These are phyloP conservation scores for Chloroceryle aenea DNA, from an alignment of 2,113 vertebrate genomes.

Conservation along the genomic window DNA sequence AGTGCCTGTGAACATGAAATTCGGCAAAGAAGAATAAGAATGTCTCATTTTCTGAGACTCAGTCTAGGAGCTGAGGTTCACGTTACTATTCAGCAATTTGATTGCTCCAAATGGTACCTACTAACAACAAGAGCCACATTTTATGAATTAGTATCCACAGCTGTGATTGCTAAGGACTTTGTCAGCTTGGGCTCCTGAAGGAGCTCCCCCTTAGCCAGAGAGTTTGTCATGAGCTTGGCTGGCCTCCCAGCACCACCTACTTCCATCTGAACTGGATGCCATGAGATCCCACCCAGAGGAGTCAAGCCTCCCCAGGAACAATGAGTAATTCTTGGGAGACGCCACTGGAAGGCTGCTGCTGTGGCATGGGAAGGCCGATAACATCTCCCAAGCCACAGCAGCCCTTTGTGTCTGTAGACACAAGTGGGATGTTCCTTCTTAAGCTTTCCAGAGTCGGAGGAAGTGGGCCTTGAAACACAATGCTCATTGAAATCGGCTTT, in stretches of 20 bases:
- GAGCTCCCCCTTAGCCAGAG: not conserved
- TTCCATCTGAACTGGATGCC: slow-evolving; percentile 74
- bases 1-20: not conserved
- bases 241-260: slow-evolving; percentile 76
- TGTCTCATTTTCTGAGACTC: not conserved
- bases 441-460: slow-evolving; percentile 75
- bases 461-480: slow-evolving; percentile 83
- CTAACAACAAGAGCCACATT: not conserved
- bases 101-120: not conserved
- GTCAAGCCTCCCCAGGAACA: slow-evolving; percentile 77
- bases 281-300: slow-evolving; percentile 81
- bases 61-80: not conserved
- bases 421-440: slow-evolving; percentile 84
- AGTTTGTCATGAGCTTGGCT: slow-evolving; percentile 70
- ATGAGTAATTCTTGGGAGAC: slow-evolving; percentile 83
- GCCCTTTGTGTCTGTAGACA: slow-evolving; percentile 81
- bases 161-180: not conserved
- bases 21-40: not conserved
- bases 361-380: slow-evolving; percentile 81
- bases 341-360: slow-evolving; percentile 79
- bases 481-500: slow-evolving; percentile 81
- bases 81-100: not conserved
- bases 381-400: slow-evolving; percentile 76
- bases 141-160: slow-evolving; percentile 19
- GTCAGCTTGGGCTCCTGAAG: not conserved